Conservation (phyloP, 2,888 invertebrate genomes). For the Chrysomela aeneicollis region DNA sequence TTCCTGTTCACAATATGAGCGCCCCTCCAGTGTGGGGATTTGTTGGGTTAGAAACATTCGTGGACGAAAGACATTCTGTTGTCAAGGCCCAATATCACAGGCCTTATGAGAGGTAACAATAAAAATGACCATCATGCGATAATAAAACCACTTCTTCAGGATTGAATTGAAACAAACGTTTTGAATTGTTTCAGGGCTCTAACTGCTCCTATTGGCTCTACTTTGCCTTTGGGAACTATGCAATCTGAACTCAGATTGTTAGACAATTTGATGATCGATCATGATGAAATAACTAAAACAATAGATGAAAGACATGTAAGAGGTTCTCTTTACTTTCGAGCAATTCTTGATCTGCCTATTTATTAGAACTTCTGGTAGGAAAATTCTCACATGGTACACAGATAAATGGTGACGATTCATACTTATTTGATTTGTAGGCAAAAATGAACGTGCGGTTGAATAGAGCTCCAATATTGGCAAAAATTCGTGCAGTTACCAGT, state of each 20-base stretch:
- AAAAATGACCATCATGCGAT: too few species aligned
- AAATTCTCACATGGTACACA: too few species aligned
- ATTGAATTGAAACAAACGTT: too few species aligned
- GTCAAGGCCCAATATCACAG: slow-evolving; percentile 64
- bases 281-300: slow-evolving; percentile 52
- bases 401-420: too few species aligned
- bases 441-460: slow-evolving; percentile 36
- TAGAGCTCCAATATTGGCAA: slow-evolving; percentile 50
- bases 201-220: slow-evolving; percentile 62
- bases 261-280: slow-evolving; percentile 59
- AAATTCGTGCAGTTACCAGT: slow-evolving; percentile 61
- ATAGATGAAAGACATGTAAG: slow-evolving; percentile 60
- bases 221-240: slow-evolving; percentile 63
- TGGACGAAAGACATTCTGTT: slow-evolving; percentile 66
- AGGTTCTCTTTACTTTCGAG: too few species aligned
- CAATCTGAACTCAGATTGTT: slow-evolving; percentile 65
- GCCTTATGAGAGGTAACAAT: slow-evolving; percentile 57
- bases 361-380: too few species aligned
- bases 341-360: too few species aligned
- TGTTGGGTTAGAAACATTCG: slow-evolving; percentile 65
- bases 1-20: slow-evolving; percentile 64
- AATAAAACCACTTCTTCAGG: too few species aligned
- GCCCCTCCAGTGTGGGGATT: slow-evolving; percentile 73
- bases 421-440: slow-evolving; percentile 30
- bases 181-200: slow-evolving; percentile 56